Evolutionary conservation across 2,113 vertebrate genomes (phyloP).

Genomic region (Toxotes jaculatrix): DNA sequence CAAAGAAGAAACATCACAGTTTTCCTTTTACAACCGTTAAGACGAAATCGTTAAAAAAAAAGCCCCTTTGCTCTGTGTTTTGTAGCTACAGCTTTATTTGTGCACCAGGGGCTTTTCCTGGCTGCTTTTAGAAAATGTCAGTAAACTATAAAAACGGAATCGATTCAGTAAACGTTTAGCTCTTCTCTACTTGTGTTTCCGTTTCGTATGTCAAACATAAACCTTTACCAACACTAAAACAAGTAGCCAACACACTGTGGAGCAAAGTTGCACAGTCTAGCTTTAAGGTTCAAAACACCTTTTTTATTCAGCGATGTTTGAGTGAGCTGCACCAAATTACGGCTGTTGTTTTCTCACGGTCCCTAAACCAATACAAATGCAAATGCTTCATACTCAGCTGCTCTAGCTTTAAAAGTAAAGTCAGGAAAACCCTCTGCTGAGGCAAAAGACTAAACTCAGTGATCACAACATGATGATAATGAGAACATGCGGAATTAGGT

Average conservation of each 20-base stretch:
- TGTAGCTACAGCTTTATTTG: neutral
- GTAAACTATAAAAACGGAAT: neutral
- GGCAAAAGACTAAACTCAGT: constrained; percentile 11
- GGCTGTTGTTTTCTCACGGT: neutral
- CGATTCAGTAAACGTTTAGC: neutral
- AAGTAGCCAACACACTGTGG: neutral
- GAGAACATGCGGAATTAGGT: constrained; percentile 36
- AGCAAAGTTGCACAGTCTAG: neutral
- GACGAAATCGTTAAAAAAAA: neutral
- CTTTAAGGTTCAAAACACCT: neutral
- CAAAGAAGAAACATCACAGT: neutral
- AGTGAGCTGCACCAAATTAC: neutral
- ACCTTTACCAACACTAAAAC: neutral
- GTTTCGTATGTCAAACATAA: neutral
- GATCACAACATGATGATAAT: constrained; percentile 55
- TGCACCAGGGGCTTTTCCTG: neutral
- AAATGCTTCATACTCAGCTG: neutral
- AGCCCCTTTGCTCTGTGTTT: neutral
- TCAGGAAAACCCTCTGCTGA: constrained; percentile 3
- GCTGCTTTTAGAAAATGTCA: neutral
- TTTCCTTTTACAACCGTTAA: neutral
- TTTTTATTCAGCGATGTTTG: neutral
- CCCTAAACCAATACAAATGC: neutral
- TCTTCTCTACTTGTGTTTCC: neutral
- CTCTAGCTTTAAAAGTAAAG: neutral